These are phyloP conservation scores for Sinopyrophorus schimmeli DNA, from an alignment of 2,888 invertebrate genomes.

Conservation along the genomic window DNA sequence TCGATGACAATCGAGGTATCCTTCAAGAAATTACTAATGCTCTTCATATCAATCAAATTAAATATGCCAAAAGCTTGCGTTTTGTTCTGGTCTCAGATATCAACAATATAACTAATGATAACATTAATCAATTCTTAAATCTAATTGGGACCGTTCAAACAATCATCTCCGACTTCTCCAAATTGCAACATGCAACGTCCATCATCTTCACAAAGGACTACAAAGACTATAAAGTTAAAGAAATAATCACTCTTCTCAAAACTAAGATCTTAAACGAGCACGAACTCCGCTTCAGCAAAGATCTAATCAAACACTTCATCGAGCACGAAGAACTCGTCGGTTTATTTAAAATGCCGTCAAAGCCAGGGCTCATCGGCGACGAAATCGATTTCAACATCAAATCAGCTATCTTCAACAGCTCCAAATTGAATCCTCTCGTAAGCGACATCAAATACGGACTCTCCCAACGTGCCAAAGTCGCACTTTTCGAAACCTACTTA, in stretches of 20 bases:
- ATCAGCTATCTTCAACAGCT: constrained; percentile 13
- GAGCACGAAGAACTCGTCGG: constrained; percentile 14
- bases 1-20: constrained; percentile 23
- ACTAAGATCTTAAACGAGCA: constrained; percentile 8
- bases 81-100: constrained; percentile 19
- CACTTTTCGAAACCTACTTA: constrained; percentile 16
- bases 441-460: constrained; percentile 19
- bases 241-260: constrained; percentile 5
- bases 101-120: constrained; percentile 13
- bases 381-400: constrained; percentile 13
- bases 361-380: constrained; percentile 7
- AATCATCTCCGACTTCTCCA: constrained; percentile 15
- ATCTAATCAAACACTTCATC: constrained; percentile 14
- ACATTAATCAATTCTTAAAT: constrained; percentile 17
- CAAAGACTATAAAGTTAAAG: background rate
- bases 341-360: constrained; percentile 14
- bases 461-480: constrained; percentile 9
- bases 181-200: constrained; percentile 13
- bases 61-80: constrained; percentile 16
- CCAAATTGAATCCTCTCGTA: constrained; percentile 4
- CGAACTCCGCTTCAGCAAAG: constrained; percentile 3
- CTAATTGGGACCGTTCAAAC: constrained; percentile 16
- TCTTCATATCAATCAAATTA: constrained; percentile 22
- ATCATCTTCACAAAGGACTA: constrained; percentile 22
- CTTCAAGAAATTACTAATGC: constrained; percentile 21